Conservation (phyloP, 2,797 vertebrate species). For the Crypturellus tataupa region DNA sequence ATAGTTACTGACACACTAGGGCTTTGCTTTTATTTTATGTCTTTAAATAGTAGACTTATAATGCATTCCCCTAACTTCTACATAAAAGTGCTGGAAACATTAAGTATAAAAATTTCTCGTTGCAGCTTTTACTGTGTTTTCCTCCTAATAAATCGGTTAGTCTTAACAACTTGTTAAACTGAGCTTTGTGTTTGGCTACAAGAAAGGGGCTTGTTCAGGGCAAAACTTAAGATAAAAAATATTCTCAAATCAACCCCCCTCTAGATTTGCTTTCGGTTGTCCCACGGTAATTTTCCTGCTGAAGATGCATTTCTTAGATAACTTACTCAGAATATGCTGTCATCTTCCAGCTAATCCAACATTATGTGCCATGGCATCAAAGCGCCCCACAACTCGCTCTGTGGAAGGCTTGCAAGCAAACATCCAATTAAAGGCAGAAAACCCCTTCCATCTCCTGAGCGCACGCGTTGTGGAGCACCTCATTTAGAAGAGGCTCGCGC, state of each 20-base stretch:
- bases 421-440: conserved; percentile 64
- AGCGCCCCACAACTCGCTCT: conserved; percentile 27
- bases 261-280: conserved; percentile 29
- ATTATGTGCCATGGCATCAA: conserved; percentile 32
- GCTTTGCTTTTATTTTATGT: background rate
- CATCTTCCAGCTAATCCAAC: conserved; percentile 38
- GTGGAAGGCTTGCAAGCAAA: conserved; percentile 34
- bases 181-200: background rate
- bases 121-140: background rate
- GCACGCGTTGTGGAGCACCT: conserved; percentile 15
- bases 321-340: background rate
- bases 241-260: conserved; percentile 27
- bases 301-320: conserved; percentile 6
- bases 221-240: conserved; percentile 25
- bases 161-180: conserved; percentile 23
- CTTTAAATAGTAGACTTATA: background rate
- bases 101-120: background rate
- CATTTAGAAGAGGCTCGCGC: conserved; percentile 58
- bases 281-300: background rate
- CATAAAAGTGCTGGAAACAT: background rate
- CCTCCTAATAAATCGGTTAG: background rate
- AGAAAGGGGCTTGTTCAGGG: background rate
- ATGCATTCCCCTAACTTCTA: background rate
- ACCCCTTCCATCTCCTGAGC: conserved; percentile 59
- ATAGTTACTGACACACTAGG: background rate